A percentile compares a stretch with the other conserved stretches of the same genome.
Evolutionary conservation across 2,113 vertebrate species (phyloP).

Genomic region (Sinocyclocheilus maitianheensis): DNA sequence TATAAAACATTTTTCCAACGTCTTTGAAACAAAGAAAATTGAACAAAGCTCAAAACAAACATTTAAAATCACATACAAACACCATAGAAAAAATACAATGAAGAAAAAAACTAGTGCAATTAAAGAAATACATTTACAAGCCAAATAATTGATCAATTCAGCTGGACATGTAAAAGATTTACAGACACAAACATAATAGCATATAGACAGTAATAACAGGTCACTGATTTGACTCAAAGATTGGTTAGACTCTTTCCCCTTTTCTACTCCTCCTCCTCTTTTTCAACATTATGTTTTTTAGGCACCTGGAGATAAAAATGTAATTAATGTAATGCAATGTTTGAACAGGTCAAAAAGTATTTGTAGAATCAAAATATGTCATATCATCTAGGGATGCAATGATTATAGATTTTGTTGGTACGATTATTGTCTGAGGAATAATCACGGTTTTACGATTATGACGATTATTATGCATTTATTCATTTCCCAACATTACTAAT

Average conservation of each 20-base stretch:
- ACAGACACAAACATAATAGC: neutral
- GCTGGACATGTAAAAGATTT: slow-evolving; percentile 29
- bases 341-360: neutral
- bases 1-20: slow-evolving; percentile 39
- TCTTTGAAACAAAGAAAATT: slow-evolving; percentile 27
- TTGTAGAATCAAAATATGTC: neutral
- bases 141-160: slow-evolving; percentile 15
- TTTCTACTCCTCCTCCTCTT: slow-evolving; percentile 71
- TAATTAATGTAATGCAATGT: neutral
- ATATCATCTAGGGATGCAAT: neutral
- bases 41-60: slow-evolving; percentile 43
- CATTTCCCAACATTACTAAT: no score
- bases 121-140: slow-evolving; percentile 40
- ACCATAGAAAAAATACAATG: slow-evolving; percentile 22
- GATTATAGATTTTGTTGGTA: no score
- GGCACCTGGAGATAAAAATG: slow-evolving; percentile 61
- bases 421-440: no score
- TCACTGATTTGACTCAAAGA: slow-evolving; percentile 25
- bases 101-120: slow-evolving; percentile 41
- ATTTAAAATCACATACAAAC: slow-evolving; percentile 33
- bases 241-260: slow-evolving; percentile 42
- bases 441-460: no score
- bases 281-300: slow-evolving; percentile 77
- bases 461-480: no score
- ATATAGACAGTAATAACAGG: neutral